Conservation (phyloP, 2,797 vertebrate genomes). For the Intellagama lesueurii region DNA sequence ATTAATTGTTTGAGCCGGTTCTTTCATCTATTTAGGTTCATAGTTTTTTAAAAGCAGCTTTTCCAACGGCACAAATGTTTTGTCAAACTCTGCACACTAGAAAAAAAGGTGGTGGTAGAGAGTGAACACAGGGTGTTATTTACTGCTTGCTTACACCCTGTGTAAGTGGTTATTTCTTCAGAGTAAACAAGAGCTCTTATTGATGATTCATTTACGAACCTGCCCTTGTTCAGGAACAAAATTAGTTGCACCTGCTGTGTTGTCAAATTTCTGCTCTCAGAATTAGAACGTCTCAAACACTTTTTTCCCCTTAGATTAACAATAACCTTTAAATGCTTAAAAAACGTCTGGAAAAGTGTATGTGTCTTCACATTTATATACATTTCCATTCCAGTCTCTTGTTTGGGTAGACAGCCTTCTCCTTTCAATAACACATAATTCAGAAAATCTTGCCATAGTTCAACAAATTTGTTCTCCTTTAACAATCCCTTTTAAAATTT, state of each 20-base stretch:
- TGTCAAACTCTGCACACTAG: neutral
- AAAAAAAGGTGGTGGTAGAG: neutral
- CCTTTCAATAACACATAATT: too few relatives aligned
- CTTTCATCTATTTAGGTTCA: neutral
- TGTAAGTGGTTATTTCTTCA: neutral
- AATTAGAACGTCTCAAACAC: neutral
- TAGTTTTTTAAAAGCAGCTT: neutral
- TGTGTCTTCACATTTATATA: too few relatives aligned
- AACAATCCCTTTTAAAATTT: too few relatives aligned
- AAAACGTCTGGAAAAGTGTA: too few relatives aligned
- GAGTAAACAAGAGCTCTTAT: neutral
- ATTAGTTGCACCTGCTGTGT: neutral
- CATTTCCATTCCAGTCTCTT: too few relatives aligned
- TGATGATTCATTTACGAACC: neutral
- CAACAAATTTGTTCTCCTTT: too few relatives aligned
- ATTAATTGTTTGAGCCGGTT: neutral
- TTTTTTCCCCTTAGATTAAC: neutral
- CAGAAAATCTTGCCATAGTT: too few relatives aligned
- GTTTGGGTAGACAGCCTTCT: too few relatives aligned
- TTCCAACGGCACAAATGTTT: neutral
- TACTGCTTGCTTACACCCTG: neutral
- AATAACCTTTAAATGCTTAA: neutral
- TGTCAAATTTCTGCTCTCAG: neutral
- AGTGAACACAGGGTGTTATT: neutral
- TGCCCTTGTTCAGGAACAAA: neutral